A percentile compares a stretch with the other conserved stretches of the same genome.
Evolutionary conservation across 2,113 vertebrate species (phyloP).

Genomic region (Arenaria interpres): DNA sequence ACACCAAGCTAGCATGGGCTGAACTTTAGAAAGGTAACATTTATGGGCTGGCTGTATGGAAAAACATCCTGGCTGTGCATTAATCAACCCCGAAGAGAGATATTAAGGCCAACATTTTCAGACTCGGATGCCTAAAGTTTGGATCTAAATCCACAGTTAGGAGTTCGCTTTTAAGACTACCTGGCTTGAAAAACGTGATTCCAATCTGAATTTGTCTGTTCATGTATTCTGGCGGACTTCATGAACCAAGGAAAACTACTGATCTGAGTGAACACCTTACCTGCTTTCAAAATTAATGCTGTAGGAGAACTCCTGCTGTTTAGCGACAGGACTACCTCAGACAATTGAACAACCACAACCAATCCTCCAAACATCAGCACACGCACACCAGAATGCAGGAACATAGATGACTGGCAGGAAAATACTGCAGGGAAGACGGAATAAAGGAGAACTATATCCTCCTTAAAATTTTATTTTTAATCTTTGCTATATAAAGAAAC

Average conservation of each 20-base stretch:
- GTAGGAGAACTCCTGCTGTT: not conserved
- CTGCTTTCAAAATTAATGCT: not conserved
- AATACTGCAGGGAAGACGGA: not conserved
- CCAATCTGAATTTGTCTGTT: not conserved
- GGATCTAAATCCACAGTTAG: not conserved
- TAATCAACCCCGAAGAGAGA: slow-evolving; percentile 21
- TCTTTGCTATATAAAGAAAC: slow-evolving; percentile 40
- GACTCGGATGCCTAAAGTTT: not conserved
- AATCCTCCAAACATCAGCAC: not conserved
- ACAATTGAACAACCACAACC: not conserved
- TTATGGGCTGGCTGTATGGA: slow-evolving; percentile 3
- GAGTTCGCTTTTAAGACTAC: not conserved
- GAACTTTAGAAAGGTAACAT: slow-evolving; percentile 49
- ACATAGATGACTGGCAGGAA: not conserved
- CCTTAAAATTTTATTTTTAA: slow-evolving; percentile 25
- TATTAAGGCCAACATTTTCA: slow-evolving; percentile 23
- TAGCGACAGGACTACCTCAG: not conserved
- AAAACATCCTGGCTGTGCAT: slow-evolving; percentile 52
- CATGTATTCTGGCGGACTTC: not conserved
- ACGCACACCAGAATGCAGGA: not conserved
- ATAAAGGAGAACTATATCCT: slow-evolving; percentile 1
- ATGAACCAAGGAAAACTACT: not conserved
- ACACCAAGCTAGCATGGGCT: not conserved
- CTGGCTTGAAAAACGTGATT: not conserved
- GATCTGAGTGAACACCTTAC: not conserved